Evolutionary conservation across 2,797 vertebrate genomes (phyloP), one percentile per base, ranked within the genome.

Genomic region (Vultur gryphus): DNA sequence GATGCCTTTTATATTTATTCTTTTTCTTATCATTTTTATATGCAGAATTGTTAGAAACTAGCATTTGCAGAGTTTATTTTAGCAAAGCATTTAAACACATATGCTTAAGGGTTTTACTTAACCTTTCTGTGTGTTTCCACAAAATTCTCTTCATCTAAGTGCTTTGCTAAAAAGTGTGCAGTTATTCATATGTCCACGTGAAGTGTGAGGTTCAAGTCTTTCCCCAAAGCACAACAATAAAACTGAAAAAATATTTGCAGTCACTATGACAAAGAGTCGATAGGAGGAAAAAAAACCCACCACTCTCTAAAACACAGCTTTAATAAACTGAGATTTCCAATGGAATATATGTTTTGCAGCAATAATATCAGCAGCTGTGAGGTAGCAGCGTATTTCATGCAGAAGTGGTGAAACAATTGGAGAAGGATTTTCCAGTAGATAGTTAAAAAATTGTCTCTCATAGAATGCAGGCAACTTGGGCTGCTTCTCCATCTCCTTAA

Each of bases 131-230:
- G 24, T 67, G 33, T 91, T 96, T 72, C 65, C 76, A 81, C 69
- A 81, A 78, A 88, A 78, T 75, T 93, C 67, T 84, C 49, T 59
- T 87, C 7, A 5, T 78, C 39, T 33, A 64, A 93, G 84, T 86
- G 61, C 55, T 57, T 57, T 82, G 66, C 82, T 94, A 62, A 81
- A 75, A 71, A 78, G 35, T 16, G 5, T 73, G 54, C 25, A 33
- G 87, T 88, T 82, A 81, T 33, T 91, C 59, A 7, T 35, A 25
- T 39, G 72, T 72, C 76, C 76, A 24, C 4, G 13, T 86, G 82
- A 89, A 93, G 66, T 75, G 55, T 51, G 73, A 87, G 84, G 76
- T 92, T 94, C 84, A 58, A 87, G 61, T 72, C 76, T 79, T 91
- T 79, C 46, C 58, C 46, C 89, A 84, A 92, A 94, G 61, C 35